Base-by-base conservation (phyloP, 2,797 vertebrate genomes). In the Cirrhinus mrigala region DNA sequence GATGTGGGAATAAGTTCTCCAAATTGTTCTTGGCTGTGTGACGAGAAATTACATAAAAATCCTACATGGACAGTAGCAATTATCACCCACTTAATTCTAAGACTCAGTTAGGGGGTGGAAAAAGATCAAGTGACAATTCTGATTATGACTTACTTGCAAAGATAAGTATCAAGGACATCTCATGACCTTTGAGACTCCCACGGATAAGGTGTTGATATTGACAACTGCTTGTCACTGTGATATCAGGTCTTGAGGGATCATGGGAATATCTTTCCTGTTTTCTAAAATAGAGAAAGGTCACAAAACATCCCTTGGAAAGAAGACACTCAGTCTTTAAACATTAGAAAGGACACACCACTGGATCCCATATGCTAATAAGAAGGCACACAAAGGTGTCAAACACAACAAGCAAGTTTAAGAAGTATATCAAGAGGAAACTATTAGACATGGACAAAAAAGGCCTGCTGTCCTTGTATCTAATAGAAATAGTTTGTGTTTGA, bases 231-330 rank as follows among this genome's bases (percentile, higher is more conserved):
- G 77, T 64, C 37, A 18, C 37, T 48, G 56, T 18, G 24, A 62
- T 8, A 70, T 7, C 79, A 29, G 18, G 66, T 58, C 69, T 73
- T 73, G 33, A 73, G 52, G 33, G 79, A 81, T 81, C 64, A 46
- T 60, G 37, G 33, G n/a, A 44, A 81, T 81, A 60, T 82, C 52
- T 75, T 27, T 11, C 22, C 69, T 60, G 54, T 40, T 60, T 46
- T 74, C 69, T 20, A 50, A 83, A 83, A 75, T 50, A 75, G 71
- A 83, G 58, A 83, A 66, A 76, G 77, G 40, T 79, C 70, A 71
- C 22, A 46, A 60, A 73, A 46, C 68, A 12, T 73, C 68, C 52
- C 18, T 75, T 60, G 60, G 54, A 78, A 78, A 78, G 12, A 8
- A 60, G 76, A 78, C 11, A 78, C 76, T 60, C 2, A 37, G 50